A percentile compares a stretch with the other conserved stretches of the same genome.
Evolutionary conservation across 1,140 invertebrate species (phyloP).

Genomic region (Lucilia cuprina): DNA sequence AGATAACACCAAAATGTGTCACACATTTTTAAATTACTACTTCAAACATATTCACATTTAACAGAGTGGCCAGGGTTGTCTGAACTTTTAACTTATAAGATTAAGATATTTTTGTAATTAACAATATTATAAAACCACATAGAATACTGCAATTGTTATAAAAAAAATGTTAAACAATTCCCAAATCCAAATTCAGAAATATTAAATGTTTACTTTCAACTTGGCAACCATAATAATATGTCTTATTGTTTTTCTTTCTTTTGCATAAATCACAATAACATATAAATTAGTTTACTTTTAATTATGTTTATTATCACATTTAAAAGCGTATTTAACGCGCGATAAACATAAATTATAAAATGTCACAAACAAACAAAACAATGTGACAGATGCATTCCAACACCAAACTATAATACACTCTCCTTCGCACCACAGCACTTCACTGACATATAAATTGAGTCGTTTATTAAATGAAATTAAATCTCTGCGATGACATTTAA

Average conservation of each 20-base stretch:
- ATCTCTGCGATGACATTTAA: not conserved
- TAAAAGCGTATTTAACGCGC: conserved; percentile 61
- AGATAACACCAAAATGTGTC: not conserved
- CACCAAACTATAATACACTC: not conserved
- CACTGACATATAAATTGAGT: not conserved
- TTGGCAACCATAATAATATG: not conserved
- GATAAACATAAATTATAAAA: conserved; percentile 62
- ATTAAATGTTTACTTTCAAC: not conserved
- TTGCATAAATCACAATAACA: conserved; percentile 55
- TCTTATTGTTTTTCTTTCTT: not conserved
- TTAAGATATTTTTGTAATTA: no score
- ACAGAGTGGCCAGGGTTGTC: not conserved
- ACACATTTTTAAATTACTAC: not conserved
- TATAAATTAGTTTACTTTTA: conserved; percentile 43
- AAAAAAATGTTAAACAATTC: no score
- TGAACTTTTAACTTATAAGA: no score
- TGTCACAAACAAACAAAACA: conserved; percentile 53
- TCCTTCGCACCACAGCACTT: not conserved
- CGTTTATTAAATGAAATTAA: not conserved
- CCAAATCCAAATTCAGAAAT: no score
- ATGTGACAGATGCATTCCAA: conserved; percentile 20
- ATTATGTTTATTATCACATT: conserved; percentile 61
- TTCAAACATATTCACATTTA: no score
- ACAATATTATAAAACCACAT: no score
- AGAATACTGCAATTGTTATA: no score